Conservation (phyloP, 2,888 invertebrate genomes). For the Ceriagrion tenellum region DNA sequence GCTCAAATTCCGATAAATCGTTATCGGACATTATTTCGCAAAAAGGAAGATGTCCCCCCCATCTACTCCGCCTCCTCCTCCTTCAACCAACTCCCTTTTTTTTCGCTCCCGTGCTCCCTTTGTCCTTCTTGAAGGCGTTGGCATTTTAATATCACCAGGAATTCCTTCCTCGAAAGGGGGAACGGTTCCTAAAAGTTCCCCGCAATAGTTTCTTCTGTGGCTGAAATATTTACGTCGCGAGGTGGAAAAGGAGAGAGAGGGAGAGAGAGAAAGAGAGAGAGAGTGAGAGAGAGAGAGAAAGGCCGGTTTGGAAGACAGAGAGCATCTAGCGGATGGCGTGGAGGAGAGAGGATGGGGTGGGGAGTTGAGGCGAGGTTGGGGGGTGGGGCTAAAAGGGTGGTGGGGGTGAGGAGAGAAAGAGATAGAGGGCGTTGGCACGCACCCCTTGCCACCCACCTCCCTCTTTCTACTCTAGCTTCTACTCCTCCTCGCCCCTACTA, state of each 20-base stretch:
- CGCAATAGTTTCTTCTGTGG: neutral
- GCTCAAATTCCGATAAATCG: neutral
- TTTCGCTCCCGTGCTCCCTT: neutral
- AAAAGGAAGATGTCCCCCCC: neutral
- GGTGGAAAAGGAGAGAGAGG: neutral
- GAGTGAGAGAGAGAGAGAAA: conserved; percentile 5
- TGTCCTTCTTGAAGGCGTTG: neutral
- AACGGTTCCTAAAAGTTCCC: neutral
- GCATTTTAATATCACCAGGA: neutral
- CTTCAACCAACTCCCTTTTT: neutral
- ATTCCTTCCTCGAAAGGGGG: neutral
- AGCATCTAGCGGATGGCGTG: too few species aligned
- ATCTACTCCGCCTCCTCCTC: neutral
- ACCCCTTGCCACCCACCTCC: neutral
- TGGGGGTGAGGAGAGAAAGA: neutral
- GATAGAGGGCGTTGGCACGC: neutral
- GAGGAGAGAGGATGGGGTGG: neutral
- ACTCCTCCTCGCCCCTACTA: neutral
- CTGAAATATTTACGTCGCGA: neutral
- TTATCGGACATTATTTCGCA: neutral
- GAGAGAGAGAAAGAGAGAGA: neutral
- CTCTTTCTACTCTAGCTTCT: neutral
- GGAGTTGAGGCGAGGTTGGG: neutral
- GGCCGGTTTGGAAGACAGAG: neutral
- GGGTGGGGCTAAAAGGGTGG: too few species aligned